Percentiles rank a stretch among this genome's conserved stretches.
phyloP scores from a whole-genome alignment of 53 echinoderm and acorn worm species.

The Zoroaster sp. region DNA sequence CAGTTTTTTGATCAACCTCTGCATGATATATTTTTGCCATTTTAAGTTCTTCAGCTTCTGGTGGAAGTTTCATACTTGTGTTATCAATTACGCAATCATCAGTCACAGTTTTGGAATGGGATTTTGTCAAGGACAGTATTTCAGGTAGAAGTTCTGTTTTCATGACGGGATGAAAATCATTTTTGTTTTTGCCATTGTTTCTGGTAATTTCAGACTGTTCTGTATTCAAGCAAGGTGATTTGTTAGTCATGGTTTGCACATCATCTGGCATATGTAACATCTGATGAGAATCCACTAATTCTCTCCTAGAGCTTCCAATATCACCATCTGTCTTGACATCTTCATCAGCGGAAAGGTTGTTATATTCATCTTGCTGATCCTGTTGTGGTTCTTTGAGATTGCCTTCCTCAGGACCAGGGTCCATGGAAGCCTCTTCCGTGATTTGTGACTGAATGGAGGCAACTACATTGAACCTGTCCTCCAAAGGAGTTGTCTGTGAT shows the following conservation, averaged over 20 bases:
- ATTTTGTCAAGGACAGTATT: neutral
- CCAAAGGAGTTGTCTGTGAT: neutral
- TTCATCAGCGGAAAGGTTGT: neutral
- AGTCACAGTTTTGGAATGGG: neutral
- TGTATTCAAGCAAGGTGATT: neutral
- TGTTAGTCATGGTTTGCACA: no score
- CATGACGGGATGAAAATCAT: neutral
- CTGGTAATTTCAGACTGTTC: neutral
- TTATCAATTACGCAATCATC: neutral
- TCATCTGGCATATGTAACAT: no score
- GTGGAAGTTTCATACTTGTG: neutral
- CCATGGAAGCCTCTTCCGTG: neutral
- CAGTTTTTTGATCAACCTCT: neutral
- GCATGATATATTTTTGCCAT: neutral
- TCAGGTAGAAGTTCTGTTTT: neutral
- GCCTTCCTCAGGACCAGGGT: neutral
- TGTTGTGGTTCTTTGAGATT: neutral
- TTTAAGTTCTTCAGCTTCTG: neutral
- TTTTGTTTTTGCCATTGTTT: neutral
- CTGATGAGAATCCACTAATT: no score
- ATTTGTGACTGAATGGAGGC: neutral
- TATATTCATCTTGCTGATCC: neutral
- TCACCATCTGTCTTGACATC: neutral
- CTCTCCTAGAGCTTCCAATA: no score
- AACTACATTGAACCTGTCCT: neutral